These are phyloP conservation scores for Chunga burmeisteri DNA, from an alignment of 2,113 vertebrate species.

Conservation along the genomic window DNA sequence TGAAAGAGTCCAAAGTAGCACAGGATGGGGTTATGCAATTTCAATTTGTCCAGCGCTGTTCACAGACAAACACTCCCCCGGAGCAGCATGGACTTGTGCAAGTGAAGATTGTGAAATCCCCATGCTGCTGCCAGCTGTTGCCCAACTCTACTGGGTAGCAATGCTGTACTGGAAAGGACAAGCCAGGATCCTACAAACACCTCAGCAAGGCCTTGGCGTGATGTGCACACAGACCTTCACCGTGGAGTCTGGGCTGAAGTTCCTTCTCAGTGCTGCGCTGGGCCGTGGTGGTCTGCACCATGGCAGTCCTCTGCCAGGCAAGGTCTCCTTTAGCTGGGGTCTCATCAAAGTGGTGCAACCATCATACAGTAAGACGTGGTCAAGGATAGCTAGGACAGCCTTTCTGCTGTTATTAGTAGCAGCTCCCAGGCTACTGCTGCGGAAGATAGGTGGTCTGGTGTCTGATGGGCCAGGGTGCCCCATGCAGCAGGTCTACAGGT, in stretches of 20 bases:
- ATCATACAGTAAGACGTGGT: background rate
- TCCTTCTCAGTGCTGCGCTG: background rate
- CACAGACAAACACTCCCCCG: conserved; percentile 14
- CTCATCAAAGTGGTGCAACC: background rate
- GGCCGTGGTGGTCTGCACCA: background rate
- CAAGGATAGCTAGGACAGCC: background rate
- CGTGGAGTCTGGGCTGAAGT: background rate
- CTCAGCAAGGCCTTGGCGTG: rapidly evolving
- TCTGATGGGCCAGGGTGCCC: background rate
- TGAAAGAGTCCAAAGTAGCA: conserved; percentile 15
- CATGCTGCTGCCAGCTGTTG: background rate
- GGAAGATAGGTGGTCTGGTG: background rate
- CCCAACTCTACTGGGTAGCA: background rate
- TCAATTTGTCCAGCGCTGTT: conserved; percentile 8
- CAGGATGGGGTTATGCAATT: conserved; percentile 45
- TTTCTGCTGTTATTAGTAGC: background rate
- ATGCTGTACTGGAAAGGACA: background rate
- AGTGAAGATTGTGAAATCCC: conserved; percentile 9
- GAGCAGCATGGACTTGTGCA: conserved; percentile 32
- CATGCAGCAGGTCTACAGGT: background rate
- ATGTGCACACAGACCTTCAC: background rate
- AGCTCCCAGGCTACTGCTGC: background rate
- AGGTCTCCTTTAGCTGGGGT: background rate
- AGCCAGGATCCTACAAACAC: background rate
- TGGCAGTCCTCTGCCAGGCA: background rate